Percentiles rank a stretch among this genome's conserved stretches.
Evolutionary conservation across 2,113 vertebrate genomes (phyloP).

Genomic region (Eonycteris spelaea): DNA sequence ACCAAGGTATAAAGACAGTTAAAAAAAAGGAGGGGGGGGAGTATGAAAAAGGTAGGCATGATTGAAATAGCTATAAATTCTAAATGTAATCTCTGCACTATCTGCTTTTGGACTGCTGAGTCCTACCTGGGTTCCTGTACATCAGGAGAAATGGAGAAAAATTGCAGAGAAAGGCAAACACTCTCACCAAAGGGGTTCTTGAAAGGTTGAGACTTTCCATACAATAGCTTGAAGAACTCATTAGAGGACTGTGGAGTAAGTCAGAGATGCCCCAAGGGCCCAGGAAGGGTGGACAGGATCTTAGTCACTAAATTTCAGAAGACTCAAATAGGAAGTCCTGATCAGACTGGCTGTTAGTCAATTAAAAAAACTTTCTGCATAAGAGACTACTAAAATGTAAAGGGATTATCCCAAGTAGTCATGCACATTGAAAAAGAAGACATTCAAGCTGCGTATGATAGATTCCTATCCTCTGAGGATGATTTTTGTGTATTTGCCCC

Average conservation of each 20-base stretch:
- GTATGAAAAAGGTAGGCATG: background rate
- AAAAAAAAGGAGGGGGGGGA: background rate
- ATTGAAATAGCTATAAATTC: background rate
- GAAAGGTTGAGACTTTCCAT: background rate
- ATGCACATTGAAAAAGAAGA: background rate
- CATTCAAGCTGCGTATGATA: background rate
- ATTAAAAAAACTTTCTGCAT: background rate
- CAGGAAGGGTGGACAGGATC: background rate
- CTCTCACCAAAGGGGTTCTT: background rate
- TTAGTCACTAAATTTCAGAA: constrained; percentile 4
- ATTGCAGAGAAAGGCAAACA: background rate
- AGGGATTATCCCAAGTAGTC: background rate
- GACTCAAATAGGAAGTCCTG: background rate
- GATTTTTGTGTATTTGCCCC: background rate
- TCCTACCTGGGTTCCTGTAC: background rate
- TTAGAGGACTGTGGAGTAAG: background rate
- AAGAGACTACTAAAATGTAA: background rate
- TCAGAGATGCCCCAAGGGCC: background rate
- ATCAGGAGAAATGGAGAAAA: background rate
- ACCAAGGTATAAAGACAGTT: background rate
- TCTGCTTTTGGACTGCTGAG: background rate
- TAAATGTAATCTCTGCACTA: background rate
- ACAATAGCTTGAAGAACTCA: background rate
- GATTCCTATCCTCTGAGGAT: background rate
- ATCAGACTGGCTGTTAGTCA: background rate